phyloP scores from a whole-genome alignment of 2,888 invertebrate species.

The Watsonalla cultraria region DNA sequence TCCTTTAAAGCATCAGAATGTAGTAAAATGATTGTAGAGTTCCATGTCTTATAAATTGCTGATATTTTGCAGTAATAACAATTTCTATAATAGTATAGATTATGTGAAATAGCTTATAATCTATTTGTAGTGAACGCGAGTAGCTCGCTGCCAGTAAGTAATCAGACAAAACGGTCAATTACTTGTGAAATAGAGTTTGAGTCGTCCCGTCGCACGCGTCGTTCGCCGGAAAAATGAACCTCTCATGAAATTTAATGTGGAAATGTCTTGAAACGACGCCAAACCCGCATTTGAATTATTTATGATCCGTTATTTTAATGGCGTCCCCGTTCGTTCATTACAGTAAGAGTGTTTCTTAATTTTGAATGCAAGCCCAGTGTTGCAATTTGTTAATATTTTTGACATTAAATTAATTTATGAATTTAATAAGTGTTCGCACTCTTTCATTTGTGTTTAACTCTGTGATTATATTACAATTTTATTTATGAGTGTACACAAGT shows the following conservation, averaged over 20 bases:
- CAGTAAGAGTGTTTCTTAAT: conserved; percentile 69
- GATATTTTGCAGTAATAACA: no score
- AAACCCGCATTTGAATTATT: conserved; percentile 74
- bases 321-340: conserved; percentile 69
- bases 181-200: conserved; percentile 28
- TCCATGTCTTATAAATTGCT: conserved; percentile 2
- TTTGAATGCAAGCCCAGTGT: conserved; percentile 53
- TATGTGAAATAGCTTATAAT: conserved; percentile 1
- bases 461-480: conserved; percentile 17
- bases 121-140: neutral
- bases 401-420: conserved; percentile 22
- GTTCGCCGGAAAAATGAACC: conserved; percentile 68
- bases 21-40: conserved; percentile 11
- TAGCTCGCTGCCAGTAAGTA: conserved; percentile 20
- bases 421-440: conserved; percentile 21
- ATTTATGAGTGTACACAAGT: neutral
- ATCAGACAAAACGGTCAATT: conserved; percentile 44
- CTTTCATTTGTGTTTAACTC: conserved; percentile 13
- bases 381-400: conserved; percentile 43
- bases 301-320: conserved; percentile 75
- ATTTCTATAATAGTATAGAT: conserved; percentile 5
- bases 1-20: no score
- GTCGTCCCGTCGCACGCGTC: conserved; percentile 43
- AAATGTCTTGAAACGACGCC: conserved; percentile 77
- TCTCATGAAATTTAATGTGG: conserved; percentile 78